phyloP scores from a whole-genome alignment of 2,797 vertebrate genomes.

The Karalla daura region DNA sequence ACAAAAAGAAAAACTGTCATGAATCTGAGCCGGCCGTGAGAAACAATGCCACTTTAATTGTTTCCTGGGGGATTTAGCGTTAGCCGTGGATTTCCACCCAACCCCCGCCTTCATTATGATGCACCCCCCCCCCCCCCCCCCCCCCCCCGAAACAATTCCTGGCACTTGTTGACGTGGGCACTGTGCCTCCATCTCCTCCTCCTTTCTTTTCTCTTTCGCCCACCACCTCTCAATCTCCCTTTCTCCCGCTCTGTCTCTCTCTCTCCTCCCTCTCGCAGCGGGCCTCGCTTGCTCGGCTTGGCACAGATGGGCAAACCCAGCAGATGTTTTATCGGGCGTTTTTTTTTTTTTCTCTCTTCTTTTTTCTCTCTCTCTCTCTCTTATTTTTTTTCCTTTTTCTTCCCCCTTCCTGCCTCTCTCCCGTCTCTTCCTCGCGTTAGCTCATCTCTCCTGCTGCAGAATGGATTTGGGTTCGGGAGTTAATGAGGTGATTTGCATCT shows the following conservation, averaged over 20 bases:
- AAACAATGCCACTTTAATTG: constrained; percentile 67
- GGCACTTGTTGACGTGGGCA: constrained; percentile 74
- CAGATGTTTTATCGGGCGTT: constrained; percentile 79
- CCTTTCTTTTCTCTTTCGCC: constrained; percentile 48
- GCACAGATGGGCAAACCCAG: constrained; percentile 77
- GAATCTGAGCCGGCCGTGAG: constrained; percentile 44
- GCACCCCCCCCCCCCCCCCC: constrained; percentile 21
- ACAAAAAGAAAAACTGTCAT: neutral
- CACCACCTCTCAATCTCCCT: constrained; percentile 49
- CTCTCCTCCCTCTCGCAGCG: constrained; percentile 39
- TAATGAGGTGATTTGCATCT: constrained; percentile 84
- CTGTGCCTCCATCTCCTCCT: constrained; percentile 59
- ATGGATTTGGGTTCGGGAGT: constrained; percentile 74
- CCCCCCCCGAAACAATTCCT: constrained; percentile 45
- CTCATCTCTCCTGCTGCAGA: constrained; percentile 58
- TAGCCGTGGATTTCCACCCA: constrained; percentile 48
- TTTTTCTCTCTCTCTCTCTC: constrained; percentile 5
- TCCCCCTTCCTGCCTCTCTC: constrained; percentile 21
- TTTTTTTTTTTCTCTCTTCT: neutral
- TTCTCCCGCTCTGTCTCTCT: constrained; percentile 29
- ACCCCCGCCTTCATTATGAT: constrained; percentile 66
- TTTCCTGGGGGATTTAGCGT: constrained; percentile 75
- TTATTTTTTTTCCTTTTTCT: neutral
- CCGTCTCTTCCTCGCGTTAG: constrained; percentile 13
- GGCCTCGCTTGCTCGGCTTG: constrained; percentile 63